Conservation (phyloP, 2,888 invertebrate species). For the Choristoneura rosaceana region DNA sequence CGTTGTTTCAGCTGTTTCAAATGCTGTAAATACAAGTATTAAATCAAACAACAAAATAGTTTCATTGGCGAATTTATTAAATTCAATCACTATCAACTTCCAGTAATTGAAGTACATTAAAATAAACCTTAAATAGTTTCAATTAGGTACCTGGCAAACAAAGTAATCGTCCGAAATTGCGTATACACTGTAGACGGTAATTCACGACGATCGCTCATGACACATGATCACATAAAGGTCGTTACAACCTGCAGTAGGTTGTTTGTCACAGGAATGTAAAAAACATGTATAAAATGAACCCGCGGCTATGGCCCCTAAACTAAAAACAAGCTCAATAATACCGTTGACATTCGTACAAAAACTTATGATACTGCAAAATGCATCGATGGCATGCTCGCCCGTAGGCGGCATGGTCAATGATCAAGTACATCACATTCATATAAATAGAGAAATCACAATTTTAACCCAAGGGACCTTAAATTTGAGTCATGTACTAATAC, state of each 20-base stretch:
- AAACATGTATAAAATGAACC: slow-evolving; percentile 47
- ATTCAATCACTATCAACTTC: slow-evolving; percentile 83
- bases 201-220: slow-evolving; percentile 32
- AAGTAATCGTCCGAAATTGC: slow-evolving; percentile 60
- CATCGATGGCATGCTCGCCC: slow-evolving; percentile 43
- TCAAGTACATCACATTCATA: slow-evolving; percentile 40
- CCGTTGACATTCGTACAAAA: slow-evolving; percentile 32
- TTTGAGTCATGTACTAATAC: slow-evolving; percentile 32
- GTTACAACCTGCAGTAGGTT: slow-evolving; percentile 45
- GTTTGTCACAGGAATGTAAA: slow-evolving; percentile 65
- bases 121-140: slow-evolving; percentile 68
- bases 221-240: slow-evolving; percentile 1
- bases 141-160: slow-evolving; percentile 73
- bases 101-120: slow-evolving; percentile 80
- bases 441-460: slow-evolving; percentile 39
- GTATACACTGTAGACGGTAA: slow-evolving; percentile 67
- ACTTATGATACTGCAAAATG: slow-evolving; percentile 45
- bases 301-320: slow-evolving; percentile 38
- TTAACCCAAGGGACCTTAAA: slow-evolving; percentile 17
- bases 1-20: slow-evolving; percentile 59
- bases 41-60: slow-evolving; percentile 65
- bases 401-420: slow-evolving; percentile 24
- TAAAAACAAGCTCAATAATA: slow-evolving; percentile 26
- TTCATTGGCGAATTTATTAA: slow-evolving; percentile 83
- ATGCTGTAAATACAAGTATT: slow-evolving; percentile 64